Evolutionary conservation across 2,113 vertebrate genomes (phyloP), one percentile per base, ranked within the genome.

Genomic region (Trogon surrucura): DNA sequence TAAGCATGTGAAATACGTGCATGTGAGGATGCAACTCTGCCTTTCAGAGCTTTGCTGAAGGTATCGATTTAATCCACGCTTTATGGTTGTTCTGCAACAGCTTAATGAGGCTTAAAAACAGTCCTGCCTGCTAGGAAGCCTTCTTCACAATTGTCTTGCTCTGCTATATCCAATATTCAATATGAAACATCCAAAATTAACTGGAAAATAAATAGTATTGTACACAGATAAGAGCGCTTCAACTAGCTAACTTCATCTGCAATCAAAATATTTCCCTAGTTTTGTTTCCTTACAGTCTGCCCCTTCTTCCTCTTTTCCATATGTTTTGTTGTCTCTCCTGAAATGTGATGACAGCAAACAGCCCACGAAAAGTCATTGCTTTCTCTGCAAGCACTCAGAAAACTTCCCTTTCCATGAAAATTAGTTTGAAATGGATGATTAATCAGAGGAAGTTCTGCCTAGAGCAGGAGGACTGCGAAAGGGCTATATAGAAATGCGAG

Each of bases 381-480:
- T 95, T 70, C 70, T 89, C 47, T 88, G 77, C n/a, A 94, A 90
- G 82, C 18, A 41, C 54, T 84, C 38, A 61, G 74, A 95, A 95
- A 84, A 84, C 60, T 88, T 78, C 58, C 85, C n/a, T 84, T 92
- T 64, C 79, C 67, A 34, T 3, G 5, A 41, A 53, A 83, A 91
- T 84, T 80, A 67, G 34, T 70, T 93, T 83, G 69, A 75, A 80
- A 87, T 69, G 80, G 51, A 57, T 94, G 91, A 95, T 51, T 93
- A 94, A 93, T 81, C 23, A 26, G 14, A 65, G 65, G 79, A 89
- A 85, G 67, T 21, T 95, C 85, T 93, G 82, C 61, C 50, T 81
- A 48, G 57, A 93, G 81, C 38, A 50, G 45, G 15, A 90, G 30
- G 29, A 36, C 56, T 44, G 67, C 88, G 69, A 84, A 95, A 94